Evolutionary conservation across 2,888 invertebrate genomes (phyloP).

Genomic region (Nysson spinosus): DNA sequence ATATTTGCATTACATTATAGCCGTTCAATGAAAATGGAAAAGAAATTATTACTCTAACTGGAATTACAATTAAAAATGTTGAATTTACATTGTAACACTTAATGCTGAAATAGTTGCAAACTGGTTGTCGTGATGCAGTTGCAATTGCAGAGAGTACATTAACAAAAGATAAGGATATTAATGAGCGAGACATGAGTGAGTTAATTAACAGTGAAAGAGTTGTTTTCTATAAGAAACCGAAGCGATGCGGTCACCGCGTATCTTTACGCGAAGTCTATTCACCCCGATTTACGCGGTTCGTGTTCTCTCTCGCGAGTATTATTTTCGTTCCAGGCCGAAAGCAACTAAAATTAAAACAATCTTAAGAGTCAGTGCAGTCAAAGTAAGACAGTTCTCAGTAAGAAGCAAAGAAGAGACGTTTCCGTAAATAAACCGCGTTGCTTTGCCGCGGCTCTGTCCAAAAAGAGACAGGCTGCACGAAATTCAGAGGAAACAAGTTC

Average conservation of each 20-base stretch:
- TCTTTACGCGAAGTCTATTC: conserved; percentile 13
- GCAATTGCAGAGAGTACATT: too few species aligned
- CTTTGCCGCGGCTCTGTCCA: conserved; percentile 9
- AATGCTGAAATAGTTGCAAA: too few species aligned
- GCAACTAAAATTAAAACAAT: conserved; percentile 40
- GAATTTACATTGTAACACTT: too few species aligned
- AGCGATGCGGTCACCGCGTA: not conserved
- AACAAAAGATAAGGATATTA: too few species aligned
- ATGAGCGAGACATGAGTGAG: too few species aligned
- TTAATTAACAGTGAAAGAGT: too few species aligned
- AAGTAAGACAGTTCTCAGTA: conserved; percentile 34
- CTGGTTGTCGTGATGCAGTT: too few species aligned
- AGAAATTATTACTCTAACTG: too few species aligned
- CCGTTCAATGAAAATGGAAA: too few species aligned
- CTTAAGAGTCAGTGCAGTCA: conserved; percentile 19
- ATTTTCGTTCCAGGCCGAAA: conserved; percentile 36
- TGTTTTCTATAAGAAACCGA: not conserved
- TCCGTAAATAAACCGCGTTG: conserved; percentile 35
- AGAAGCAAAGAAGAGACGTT: conserved; percentile 37
- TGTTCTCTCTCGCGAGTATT: conserved; percentile 19
- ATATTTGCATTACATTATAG: too few species aligned
- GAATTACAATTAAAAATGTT: too few species aligned
- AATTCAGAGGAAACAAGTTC: conserved; percentile 14
- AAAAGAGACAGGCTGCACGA: conserved; percentile 9
- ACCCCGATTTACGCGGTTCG: not conserved